Evolutionary conservation across 2,797 vertebrate species (phyloP), one percentile per base, ranked within the genome.

Genomic region (Meda fulgida): DNA sequence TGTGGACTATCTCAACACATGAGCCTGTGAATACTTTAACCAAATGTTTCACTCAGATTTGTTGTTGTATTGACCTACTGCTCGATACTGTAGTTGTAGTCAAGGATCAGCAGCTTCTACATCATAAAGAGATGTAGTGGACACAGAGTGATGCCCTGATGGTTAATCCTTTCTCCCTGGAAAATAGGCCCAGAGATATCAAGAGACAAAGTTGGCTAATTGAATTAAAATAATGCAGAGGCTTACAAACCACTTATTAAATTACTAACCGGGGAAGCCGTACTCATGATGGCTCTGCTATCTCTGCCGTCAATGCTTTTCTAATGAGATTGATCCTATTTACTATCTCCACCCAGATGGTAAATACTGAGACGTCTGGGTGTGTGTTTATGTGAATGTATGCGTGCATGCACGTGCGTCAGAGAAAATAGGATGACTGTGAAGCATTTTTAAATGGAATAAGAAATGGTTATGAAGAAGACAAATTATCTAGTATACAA

Each of bases 181-280:
- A 73, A 85, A 73, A 80, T 1, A 53, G 78, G 63, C 78, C 77
- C 21, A 53, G 78, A 69, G 40, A 87, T 88, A 89, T 85, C 78
- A 89, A 85, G 84, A 86, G 84, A 85, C 67, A 85, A 58, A 63
- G 83, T 78, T 58, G 46, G 91, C 91, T 93, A 93, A 93, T 93
- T 92, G 88, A 93, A 93, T 93, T 88, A 89, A 91, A 91, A 89
- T 87, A 94, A 92, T 87, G 87, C 78, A 78, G 89, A 70, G 90
- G 87, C 89, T 93, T 93, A 91, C 90, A 89, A 89, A 89, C 88
- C 90, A 89, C 88, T 92, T 93, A 92, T 92, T 92, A 88, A 92
- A 93, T 94, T 91, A 90, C 87, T 89, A 87, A 79, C 58, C n/a
- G 46, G 53, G 70, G 53, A 84, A 81, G 73, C 48, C 80, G 1